Evolutionary conservation across 2,797 vertebrate genomes (phyloP), one percentile per base, ranked within the genome.

Genomic region (Enteromius fasciolatus): DNA sequence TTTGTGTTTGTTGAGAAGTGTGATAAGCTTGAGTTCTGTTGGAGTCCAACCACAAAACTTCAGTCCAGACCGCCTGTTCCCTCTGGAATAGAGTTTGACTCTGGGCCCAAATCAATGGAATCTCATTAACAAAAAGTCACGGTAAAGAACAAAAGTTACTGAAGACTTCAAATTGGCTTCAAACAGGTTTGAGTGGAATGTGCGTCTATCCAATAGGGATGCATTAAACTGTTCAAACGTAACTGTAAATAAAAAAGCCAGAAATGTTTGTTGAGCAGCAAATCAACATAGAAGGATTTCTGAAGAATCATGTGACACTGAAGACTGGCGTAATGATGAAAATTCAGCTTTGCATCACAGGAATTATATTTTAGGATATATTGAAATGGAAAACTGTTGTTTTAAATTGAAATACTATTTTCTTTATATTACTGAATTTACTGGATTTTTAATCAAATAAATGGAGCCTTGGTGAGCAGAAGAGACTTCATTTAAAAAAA

Each of bases 121-220:
- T 94, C 93, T 94, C 94, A 96, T 95, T 95, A 94, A 92, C 89
- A 91, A 93, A 93, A 95, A 94, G 94, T 95, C 93, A 94, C 90
- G 94, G 93, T 54, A 31, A 93, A 93, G 95, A 95, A 94, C 93
- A 94, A 94, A 73, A 94, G 94, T 92, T 90, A n/a, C 88, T 86
- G 86, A 92, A 91, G 92, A 92, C 92, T 94, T 95, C 93, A 93
- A 90, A 88, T 94, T 92, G 95, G 93, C 92, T 93, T 87, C 67
- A 93, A 95, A 94, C 94, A 95, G 41, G 6, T 41, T 94, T 92
- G 93, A 94, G 93, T 93, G 92, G 25, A 70, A 81, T 82, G 85
- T 54, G 20, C 8, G 20, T 54, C 20, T n/a, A 20, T 54, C 52
- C 20, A 54, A 9, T 54, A 25, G 25, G 23, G 1, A 25, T 25